Evolutionary conservation across 2,797 vertebrate genomes (phyloP), one percentile per base, ranked within the genome.

Genomic region (Argentina silus): DNA sequence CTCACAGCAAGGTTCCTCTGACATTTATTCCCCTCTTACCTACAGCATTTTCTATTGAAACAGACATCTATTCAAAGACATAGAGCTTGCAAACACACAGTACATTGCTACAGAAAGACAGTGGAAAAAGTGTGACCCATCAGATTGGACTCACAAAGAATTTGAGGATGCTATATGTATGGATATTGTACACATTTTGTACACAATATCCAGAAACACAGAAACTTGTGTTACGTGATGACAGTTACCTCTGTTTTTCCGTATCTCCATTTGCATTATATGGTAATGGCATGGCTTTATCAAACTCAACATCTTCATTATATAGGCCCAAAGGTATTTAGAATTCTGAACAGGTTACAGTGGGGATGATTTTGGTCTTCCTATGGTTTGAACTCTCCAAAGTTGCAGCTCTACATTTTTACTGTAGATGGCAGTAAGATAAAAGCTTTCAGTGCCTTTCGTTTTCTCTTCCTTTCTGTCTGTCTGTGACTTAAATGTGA

Each of bases 351-450:
- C n/a, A n/a, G n/a, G n/a, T n/a, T n/a, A n/a, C n/a, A n/a, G n/a
- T n/a, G n/a, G n/a, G n/a, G n/a, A n/a, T n/a, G n/a, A n/a, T 36
- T 36, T 36, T 4, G 27, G 48, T 9, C 48, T 50, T 50, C 14
- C 48, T 23, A 6, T 17, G 21, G 21, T 59, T 11, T 59, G 17
- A 47, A 47, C 9, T 47, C 42, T 44, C 42, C 61, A 44, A 36
- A 17, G n/a, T 21, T 27, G 56, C 23, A 81, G 76, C 62, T n/a
- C 2, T 56, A 15, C 61, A 59, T 64, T 77, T 59, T 10, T 12
- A 83, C 87, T 79, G 72, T 88, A 91, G 88, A 71, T 86, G 89
- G 88, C 82, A 59, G 21, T 69, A 61, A 42, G 55, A 78, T 69
- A 56, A 81, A 73, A 71, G 70, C 63, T 72, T 67, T 60, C 0